Evolutionary conservation across 2,888 invertebrate genomes (phyloP).

Genomic region (Andrena camellia): DNA sequence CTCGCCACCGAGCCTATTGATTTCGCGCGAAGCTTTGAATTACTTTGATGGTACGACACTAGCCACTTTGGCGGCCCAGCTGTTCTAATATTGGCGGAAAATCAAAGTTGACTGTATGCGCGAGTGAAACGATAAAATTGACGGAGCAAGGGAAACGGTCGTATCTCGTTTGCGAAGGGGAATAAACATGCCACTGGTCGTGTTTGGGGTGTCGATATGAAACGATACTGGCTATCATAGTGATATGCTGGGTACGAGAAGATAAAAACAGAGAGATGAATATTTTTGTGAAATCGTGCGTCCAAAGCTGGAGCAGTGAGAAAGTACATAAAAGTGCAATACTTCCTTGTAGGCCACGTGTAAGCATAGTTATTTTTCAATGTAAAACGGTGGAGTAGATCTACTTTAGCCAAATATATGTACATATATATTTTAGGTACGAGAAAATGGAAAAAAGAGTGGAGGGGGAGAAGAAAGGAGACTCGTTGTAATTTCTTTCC

Average conservation of each 20-base stretch:
- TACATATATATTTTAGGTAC: conserved; percentile 76
- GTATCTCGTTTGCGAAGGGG: too few species aligned
- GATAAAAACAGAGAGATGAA: neutral
- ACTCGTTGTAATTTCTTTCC: conserved; percentile 30
- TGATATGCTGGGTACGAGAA: conserved; percentile 6
- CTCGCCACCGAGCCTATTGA: neutral
- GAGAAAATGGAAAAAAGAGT: neutral
- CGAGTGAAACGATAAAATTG: neutral
- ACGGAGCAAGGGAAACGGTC: neutral
- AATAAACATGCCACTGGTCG: neutral
- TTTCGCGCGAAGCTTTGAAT: neutral
- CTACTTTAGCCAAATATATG: conserved; percentile 70
- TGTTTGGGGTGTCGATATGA: neutral
- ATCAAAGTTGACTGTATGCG: neutral
- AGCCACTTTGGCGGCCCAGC: neutral
- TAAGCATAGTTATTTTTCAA: conserved; percentile 70
- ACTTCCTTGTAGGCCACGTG: conserved; percentile 55
- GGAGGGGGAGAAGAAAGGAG: neutral
- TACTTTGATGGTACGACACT: conserved; percentile 3
- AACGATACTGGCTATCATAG: neutral
- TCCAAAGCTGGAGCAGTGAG: neutral
- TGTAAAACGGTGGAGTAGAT: conserved; percentile 66
- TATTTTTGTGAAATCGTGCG: conserved; percentile 54
- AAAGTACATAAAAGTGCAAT: conserved; percentile 46
- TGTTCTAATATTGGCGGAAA: conserved; percentile 5